phyloP scores from a whole-genome alignment of 2,113 vertebrate species.

The Agelaius tricolor region DNA sequence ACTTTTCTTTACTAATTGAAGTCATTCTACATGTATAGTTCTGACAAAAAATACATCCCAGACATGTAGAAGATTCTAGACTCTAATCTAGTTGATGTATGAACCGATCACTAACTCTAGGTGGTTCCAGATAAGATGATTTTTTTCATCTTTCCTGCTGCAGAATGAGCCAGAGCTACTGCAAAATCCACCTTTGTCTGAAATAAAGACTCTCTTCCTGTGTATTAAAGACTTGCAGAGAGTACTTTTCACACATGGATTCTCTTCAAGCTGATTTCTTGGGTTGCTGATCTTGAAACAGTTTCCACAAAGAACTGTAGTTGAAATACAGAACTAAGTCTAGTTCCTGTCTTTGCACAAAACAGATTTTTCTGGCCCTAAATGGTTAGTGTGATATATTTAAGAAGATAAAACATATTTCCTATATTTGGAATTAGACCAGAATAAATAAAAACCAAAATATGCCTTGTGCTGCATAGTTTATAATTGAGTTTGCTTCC shows the following conservation, averaged over 20 bases:
- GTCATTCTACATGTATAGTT: not conserved
- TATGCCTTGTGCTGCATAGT: not conserved
- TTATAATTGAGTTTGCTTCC: conserved; percentile 36
- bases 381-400: not conserved
- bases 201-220: not conserved
- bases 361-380: not conserved
- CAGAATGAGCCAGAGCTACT: not conserved
- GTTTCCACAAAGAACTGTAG: not conserved
- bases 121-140: not conserved
- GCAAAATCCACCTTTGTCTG: not conserved
- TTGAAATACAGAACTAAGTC: not conserved
- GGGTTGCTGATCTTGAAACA: not conserved
- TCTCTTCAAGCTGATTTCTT: not conserved
- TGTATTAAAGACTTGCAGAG: not conserved
- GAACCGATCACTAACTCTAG: not conserved
- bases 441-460: conserved; percentile 31
- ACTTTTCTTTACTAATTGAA: not conserved
- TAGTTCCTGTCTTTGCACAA: not conserved
- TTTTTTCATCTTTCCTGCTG: not conserved
- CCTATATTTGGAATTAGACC: not conserved
- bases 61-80: not conserved
- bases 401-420: not conserved
- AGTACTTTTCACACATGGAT: not conserved
- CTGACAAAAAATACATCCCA: not conserved
- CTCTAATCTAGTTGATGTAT: not conserved